Percentiles rank a stretch among this genome's conserved stretches.
These are phyloP conservation scores for Morelia viridis DNA, from an alignment of 2,797 vertebrate genomes.

Conservation along the genomic window DNA sequence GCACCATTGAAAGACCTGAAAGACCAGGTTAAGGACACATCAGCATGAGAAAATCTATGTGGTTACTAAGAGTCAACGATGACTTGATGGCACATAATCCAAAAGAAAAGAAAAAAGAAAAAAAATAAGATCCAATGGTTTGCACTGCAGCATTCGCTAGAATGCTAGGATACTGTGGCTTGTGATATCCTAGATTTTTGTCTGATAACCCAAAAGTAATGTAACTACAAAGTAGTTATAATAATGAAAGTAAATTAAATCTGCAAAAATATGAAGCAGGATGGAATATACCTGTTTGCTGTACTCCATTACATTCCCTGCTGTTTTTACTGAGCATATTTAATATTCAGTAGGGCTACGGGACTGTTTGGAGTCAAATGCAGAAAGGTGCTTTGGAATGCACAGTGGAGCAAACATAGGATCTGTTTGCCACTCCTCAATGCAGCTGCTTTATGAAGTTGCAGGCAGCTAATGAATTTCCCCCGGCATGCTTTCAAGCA, in stretches of 20 bases:
- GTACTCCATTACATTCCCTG: not conserved
- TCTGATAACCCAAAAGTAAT: too few species aligned
- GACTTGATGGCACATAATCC: not conserved
- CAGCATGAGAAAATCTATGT: not conserved
- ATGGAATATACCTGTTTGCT: not conserved
- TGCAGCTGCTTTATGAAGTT: not conserved
- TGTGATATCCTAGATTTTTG: too few species aligned
- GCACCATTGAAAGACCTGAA: not conserved
- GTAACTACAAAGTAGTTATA: too few species aligned
- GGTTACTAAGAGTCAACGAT: not conserved
- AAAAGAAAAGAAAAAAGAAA: too few species aligned
- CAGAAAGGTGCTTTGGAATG: not conserved
- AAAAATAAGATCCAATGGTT: too few species aligned
- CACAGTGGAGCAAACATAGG: not conserved
- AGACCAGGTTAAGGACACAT: not conserved
- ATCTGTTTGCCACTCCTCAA: too few species aligned
- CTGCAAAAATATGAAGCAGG: not conserved
- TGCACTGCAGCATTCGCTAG: too few species aligned
- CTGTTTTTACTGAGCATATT: not conserved
- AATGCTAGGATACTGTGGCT: too few species aligned
- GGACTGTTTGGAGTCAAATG: not conserved
- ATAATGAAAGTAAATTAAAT: too few species aligned
- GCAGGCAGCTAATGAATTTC: not conserved
- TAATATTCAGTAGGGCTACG: not conserved
- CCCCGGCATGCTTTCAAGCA: not conserved